Base-by-base conservation (phyloP, 2,113 vertebrate genomes). In the Lethenteron reissneri region DNA sequence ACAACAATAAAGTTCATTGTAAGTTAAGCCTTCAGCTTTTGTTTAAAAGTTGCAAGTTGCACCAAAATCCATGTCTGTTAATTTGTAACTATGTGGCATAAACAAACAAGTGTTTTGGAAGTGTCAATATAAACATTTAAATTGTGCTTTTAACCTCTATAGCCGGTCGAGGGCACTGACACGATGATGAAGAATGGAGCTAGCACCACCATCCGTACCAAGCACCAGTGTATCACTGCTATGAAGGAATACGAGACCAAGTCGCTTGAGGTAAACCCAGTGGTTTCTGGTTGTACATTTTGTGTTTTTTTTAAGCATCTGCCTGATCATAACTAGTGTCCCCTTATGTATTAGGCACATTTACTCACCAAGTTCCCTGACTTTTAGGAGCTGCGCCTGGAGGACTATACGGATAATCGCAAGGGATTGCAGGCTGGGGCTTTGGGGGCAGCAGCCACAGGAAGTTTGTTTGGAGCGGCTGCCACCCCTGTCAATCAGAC, bases 221-320 rank as follows among this genome's bases (percentile, higher is more conserved):
- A 97, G 72, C 94, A 99, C 75, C 94, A 99, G 71, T 97, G 94
- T 74, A 97, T 99, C 76, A 97, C 92, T 6, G 94, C 94, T 71
- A 99, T 99, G 94, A 99, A 99, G 76, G 94, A 97, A 69, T 99
- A 97, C 0, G 92, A 99, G 77, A 95, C 89, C 82, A 90, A 90
- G 72, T 89, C 87, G 3, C 76, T 90, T 0, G 88, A 89, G 85
- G 88, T 89, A 69, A 78, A 82, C 71, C 12, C 12, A 41, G 41
- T 41, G 41, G 21, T 68, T 17, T 25, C 64, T 68, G 64, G 64
- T 11, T 68, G 64, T 25, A 68, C 10, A 17, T 10, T 68, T 25
- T 68, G 64, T 11, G 11, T 68, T 68, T 11, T 17, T 25, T 11
- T 25, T 68, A 25, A 9, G 12, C 64, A n/a, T 68, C 64, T 17